Evolutionary conservation across 1,140 invertebrate genomes (phyloP).

Genomic region (Papilio polyxenes): DNA sequence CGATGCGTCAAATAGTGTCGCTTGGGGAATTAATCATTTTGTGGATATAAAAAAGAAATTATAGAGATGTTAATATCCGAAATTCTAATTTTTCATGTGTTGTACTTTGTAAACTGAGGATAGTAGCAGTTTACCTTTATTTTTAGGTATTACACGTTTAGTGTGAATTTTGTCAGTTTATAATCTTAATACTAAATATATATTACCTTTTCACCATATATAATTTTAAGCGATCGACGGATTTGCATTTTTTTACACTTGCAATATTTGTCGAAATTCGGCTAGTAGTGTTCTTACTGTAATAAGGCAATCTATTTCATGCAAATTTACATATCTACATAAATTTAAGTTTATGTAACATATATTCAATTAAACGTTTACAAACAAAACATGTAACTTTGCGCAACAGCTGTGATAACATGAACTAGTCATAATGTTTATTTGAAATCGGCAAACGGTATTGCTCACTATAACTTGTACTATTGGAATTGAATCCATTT

Average conservation of each 20-base stretch:
- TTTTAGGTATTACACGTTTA: too few species aligned
- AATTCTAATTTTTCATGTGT: neutral
- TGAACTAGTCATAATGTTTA: neutral
- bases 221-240: too few species aligned
- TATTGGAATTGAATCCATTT: neutral
- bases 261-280: too few species aligned
- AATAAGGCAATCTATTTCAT: neutral
- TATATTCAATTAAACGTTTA: neutral
- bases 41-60: neutral
- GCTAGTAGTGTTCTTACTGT: too few species aligned
- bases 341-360: neutral
- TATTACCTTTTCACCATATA: too few species aligned
- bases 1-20: neutral
- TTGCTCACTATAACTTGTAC: neutral
- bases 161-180: too few species aligned
- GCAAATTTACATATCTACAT: neutral
- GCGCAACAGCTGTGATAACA: neutral
- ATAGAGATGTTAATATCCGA: neutral
- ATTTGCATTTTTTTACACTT: too few species aligned
- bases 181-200: too few species aligned
- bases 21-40: constrained; percentile 3
- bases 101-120: neutral
- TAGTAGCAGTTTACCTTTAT: neutral
- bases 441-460: neutral
- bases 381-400: neutral